phyloP scores from a whole-genome alignment of 2,797 vertebrate genomes.

The Takifugu ocellatus region DNA sequence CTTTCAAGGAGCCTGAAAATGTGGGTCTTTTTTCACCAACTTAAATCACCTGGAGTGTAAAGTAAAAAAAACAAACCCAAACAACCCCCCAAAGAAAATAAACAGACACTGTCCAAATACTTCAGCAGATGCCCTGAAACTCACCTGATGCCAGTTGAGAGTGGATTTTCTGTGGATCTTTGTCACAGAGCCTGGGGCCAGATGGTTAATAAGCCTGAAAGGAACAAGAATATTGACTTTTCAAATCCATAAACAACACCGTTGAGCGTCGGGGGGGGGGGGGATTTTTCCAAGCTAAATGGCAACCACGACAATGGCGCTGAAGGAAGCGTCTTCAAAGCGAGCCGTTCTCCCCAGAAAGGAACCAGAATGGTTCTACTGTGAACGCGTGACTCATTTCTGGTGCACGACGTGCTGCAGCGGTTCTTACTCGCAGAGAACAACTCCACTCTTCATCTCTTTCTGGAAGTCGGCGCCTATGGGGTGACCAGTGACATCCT shows the following conservation, averaged over 20 bases:
- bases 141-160: constrained; percentile 94
- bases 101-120: too few relatives aligned
- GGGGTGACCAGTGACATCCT: constrained; percentile 77
- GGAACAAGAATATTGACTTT: neutral
- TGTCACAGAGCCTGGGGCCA: constrained; percentile 82
- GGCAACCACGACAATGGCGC: too few relatives aligned
- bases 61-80: neutral
- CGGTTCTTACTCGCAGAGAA: constrained; percentile 88
- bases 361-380: neutral
- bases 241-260: neutral
- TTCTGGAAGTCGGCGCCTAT: constrained; percentile 91
- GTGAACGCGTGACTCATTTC: neutral
- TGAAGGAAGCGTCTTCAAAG: neutral
- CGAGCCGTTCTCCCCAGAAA: neutral
- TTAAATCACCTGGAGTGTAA: too few relatives aligned
- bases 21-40: too few relatives aligned
- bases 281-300: too few relatives aligned
- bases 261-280: too few relatives aligned
- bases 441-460: constrained; percentile 85
- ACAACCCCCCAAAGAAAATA: neutral
- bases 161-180: constrained; percentile 82
- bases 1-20: too few relatives aligned
- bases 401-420: neutral
- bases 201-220: constrained; percentile 86
- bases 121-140: constrained; percentile 5